Evolutionary conservation across 2,113 vertebrate genomes (phyloP).

Genomic region (Machaerirhynchus nigripectus): DNA sequence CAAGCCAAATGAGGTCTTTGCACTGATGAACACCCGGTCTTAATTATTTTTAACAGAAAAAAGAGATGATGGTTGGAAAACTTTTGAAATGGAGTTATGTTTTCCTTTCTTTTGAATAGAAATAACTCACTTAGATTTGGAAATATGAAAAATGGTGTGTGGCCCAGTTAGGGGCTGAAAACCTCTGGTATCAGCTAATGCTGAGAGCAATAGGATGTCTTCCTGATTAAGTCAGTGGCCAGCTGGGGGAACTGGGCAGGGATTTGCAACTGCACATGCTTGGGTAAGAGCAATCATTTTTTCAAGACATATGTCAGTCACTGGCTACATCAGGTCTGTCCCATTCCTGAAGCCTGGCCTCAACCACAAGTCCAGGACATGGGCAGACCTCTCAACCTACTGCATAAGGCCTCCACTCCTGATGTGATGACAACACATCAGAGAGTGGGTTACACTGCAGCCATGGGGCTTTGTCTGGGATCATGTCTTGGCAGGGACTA

Average conservation of each 20-base stretch:
- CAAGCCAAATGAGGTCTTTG: slow-evolving; percentile 20
- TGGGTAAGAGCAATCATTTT: background rate
- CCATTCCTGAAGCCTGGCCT: background rate
- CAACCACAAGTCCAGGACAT: background rate
- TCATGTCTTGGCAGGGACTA: background rate
- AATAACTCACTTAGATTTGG: background rate
- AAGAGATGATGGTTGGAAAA: background rate
- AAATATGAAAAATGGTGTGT: background rate
- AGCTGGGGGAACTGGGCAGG: background rate
- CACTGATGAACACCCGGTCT: background rate
- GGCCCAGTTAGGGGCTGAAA: background rate
- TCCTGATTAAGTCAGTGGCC: background rate
- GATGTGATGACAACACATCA: background rate
- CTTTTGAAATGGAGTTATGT: background rate
- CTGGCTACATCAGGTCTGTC: background rate
- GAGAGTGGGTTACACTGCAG: background rate
- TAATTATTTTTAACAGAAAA: slow-evolving; percentile 10
- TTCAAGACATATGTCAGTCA: background rate
- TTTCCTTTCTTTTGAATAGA: background rate
- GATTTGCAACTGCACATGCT: background rate
- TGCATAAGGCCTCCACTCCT: background rate
- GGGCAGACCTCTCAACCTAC: background rate
- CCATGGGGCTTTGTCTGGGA: background rate
- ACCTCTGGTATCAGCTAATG: background rate
- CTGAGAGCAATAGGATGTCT: background rate